Evolutionary conservation across 2,797 vertebrate genomes (phyloP), one percentile per base, ranked within the genome.

Genomic region (Neomorphus geoffroyi): DNA sequence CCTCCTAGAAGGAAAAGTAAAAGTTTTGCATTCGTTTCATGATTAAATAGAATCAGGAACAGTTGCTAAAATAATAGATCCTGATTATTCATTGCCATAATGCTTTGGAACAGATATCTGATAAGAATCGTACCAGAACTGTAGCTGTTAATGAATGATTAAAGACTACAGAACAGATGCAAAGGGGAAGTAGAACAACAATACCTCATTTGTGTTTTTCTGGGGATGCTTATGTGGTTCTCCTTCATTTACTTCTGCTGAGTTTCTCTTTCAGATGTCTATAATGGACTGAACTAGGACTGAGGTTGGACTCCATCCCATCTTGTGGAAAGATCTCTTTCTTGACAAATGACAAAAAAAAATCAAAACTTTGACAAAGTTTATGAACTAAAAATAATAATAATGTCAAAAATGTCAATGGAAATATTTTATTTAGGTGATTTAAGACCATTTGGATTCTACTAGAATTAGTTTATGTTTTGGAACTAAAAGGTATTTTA

Each of bases 121-220:
- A 75, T 80, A 90, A 84, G 56, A 86, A 73, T 70, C 12, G 3
- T 45, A 90, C 35, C 37, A 90, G 83, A 79, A 81, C 58, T 86
- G 46, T 51, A 69, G 70, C 30, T 88, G 18, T 56, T 92, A 84
- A 81, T 79, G 58, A 92, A 95, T 94, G 71, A 88, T 82, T 94
- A 85, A 90, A 86, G 56, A 56, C 37, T 24, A 43, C 50, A 66
- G 54, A 95, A 67, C 82, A 94, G 95, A 79, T 84, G 80, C 0
- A 0, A 86, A 84, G 51, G 60, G 35, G 43, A 90, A 70, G 39
- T 2, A 86, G 65, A 80, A 89, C 57, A 93, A 32, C 57, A 80
- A 45, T 41, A 70, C 11, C 23, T 72, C 14, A 24, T 46, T 67
- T n/a, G 15, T 15, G 84, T 73, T 53, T 73, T 66, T 24, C 72